Conservation (phyloP, 2,113 vertebrate genomes). For the Chionodraco myersi region DNA sequence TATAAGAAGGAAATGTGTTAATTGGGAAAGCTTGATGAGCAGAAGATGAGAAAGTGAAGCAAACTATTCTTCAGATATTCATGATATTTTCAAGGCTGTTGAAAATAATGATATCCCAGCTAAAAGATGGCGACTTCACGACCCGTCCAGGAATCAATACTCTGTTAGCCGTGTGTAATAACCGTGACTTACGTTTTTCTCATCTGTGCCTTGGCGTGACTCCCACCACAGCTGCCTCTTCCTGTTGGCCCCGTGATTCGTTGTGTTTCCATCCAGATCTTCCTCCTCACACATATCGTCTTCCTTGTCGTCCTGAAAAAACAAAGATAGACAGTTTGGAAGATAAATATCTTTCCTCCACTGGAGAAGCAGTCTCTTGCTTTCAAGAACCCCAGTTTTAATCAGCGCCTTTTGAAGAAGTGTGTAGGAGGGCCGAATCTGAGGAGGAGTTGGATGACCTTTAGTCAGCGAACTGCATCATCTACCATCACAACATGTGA, state of each 20-base stretch:
- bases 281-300: constrained; percentile 84
- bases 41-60: background rate
- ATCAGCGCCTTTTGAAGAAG: background rate
- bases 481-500: background rate
- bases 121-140: background rate
- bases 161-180: background rate
- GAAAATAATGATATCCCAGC: no score
- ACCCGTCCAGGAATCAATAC: constrained; percentile 10
- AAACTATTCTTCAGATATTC: background rate
- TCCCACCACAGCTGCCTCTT: constrained; percentile 92
- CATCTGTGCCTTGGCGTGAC: constrained; percentile 90
- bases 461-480: background rate
- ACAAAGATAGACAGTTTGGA: constrained; percentile 46
- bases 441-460: constrained; percentile 15
- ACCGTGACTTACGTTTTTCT: constrained; percentile 89
- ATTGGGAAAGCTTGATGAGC: constrained; percentile 12
- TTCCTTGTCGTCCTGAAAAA: constrained; percentile 80
- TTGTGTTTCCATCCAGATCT: constrained; percentile 78
- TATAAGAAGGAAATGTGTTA: background rate
- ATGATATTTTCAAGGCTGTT: background rate
- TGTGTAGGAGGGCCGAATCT: background rate
- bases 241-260: constrained; percentile 85
- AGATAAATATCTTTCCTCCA: constrained; percentile 2
- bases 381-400: background rate
- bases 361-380: background rate